Evolutionary conservation across 2,113 vertebrate genomes (phyloP), one percentile per base, ranked within the genome.

Genomic region (Regulus satrapa): DNA sequence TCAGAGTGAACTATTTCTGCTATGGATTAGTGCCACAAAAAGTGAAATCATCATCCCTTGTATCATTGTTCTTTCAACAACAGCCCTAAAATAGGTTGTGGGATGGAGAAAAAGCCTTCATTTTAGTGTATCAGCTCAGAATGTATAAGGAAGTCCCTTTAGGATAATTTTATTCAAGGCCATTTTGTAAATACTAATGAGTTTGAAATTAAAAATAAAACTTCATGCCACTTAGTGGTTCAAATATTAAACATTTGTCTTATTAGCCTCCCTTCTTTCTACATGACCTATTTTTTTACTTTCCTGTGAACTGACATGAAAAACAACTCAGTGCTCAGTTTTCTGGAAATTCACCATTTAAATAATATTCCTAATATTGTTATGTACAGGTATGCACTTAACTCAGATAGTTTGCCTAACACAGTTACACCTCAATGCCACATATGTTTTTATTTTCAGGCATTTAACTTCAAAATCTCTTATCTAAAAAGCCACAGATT

Each of bases 241-340:
- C 28, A 84, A 54, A 79, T 75, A 83, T 75, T 58, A 94, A 93
- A 94, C 16, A 76, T 73, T 92, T 90, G 79, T 73, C 43, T 93
- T 74, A 73, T 20, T 84, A 91, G 76, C 8, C 41, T 88, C 34
- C 72, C 51, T 48, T 45, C 40, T 43, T 88, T 55, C 72, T 91
- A 52, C 28, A n/a, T 74, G 68, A 92, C 85, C 76, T 86, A 66
- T 75, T 96, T 94, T 94, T 94, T 81, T 31, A 62, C 31, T 89
- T 69, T 43, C 40, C 19, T 77, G 25, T 51, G 29, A 89, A 68
- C 2, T 54, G 31, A 23, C 59, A 77, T 64, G 45, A 76, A 75
- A 51, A 67, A 54, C 20, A 31, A 46, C 10, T 4, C 4, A 59
- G 28, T 32, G 21, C n/a, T 66, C 25, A 10, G 11, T 62, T 69